These are phyloP conservation scores for Drosophila elegans DNA, from an alignment of 1,140 invertebrate species.

Conservation along the genomic window DNA sequence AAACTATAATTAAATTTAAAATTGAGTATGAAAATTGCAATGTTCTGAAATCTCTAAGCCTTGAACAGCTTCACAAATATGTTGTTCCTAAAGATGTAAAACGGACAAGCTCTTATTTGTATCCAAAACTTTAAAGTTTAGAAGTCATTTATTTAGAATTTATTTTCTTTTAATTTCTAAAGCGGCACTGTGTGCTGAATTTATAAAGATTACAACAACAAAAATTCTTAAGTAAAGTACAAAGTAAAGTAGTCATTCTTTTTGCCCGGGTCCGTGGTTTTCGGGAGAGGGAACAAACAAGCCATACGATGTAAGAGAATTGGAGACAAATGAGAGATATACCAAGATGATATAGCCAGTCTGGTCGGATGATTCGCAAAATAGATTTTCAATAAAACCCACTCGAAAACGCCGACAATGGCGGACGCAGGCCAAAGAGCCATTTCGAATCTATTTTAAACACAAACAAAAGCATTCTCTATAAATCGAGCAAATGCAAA, in stretches of 20 bases:
- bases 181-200: too few species aligned
- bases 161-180: too few species aligned
- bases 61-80: too few species aligned
- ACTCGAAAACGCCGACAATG: slow-evolving; percentile 71
- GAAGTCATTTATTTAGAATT: too few species aligned
- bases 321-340: slow-evolving; percentile 20
- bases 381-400: slow-evolving; percentile 81
- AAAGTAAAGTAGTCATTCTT: not conserved
- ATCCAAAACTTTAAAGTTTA: too few species aligned
- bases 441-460: slow-evolving; percentile 77
- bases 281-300: slow-evolving; percentile 30
- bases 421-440: slow-evolving; percentile 61
- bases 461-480: slow-evolving; percentile 70
- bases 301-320: slow-evolving; percentile 49
- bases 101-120: too few species aligned
- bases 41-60: too few species aligned
- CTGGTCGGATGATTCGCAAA: slow-evolving; percentile 61
- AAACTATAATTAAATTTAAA: not conserved
- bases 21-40: too few species aligned
- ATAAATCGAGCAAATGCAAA: slow-evolving; percentile 41
- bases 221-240: too few species aligned
- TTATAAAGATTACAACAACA: too few species aligned
- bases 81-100: too few species aligned
- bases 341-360: slow-evolving; percentile 22
- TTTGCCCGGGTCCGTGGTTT: slow-evolving; percentile 48